Conservation (phyloP, 2,888 invertebrate genomes). For the Mesodorylaimus sp. region DNA sequence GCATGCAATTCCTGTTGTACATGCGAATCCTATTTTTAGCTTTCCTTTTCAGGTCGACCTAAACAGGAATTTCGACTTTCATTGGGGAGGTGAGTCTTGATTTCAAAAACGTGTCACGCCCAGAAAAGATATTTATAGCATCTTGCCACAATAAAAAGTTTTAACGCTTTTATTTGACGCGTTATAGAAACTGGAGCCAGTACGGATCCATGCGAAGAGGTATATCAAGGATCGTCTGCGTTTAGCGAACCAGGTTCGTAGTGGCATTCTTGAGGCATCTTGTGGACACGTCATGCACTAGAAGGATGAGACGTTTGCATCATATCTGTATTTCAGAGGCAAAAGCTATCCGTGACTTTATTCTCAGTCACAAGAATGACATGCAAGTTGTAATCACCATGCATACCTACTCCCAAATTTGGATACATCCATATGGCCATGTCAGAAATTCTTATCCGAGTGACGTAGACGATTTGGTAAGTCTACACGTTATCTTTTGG, state of each 20-base stretch:
- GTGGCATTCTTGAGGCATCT: slow-evolving; percentile 20
- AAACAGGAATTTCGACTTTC: slow-evolving; percentile 28
- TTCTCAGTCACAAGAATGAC: slow-evolving; percentile 21
- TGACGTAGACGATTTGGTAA: slow-evolving; percentile 25
- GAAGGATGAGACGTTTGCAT: not conserved
- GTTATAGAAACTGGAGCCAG: slow-evolving; percentile 17
- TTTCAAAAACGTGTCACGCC: not conserved
- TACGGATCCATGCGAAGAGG: slow-evolving; percentile 24
- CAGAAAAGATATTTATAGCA: not conserved
- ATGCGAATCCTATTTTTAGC: not conserved
- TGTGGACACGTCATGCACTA: not conserved
- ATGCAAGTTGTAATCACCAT: slow-evolving; percentile 28
- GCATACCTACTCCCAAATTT: slow-evolving; percentile 28
- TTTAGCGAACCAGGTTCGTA: slow-evolving; percentile 30
- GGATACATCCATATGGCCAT: slow-evolving; percentile 29
- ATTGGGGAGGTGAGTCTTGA: slow-evolving; percentile 16
- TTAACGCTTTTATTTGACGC: not conserved
- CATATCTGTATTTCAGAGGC: too few relatives aligned
- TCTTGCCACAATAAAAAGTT: not conserved
- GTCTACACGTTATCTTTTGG: not conserved
- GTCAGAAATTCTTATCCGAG: slow-evolving; percentile 20
- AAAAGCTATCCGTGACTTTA: slow-evolving; percentile 23
- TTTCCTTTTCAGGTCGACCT: slow-evolving; percentile 19
- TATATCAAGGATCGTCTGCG: slow-evolving; percentile 23
- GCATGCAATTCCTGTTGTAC: not conserved